Evolutionary conservation across 2,113 vertebrate species (phyloP), one percentile per base, ranked within the genome.

Genomic region (Aspidoscelis tigris): DNA sequence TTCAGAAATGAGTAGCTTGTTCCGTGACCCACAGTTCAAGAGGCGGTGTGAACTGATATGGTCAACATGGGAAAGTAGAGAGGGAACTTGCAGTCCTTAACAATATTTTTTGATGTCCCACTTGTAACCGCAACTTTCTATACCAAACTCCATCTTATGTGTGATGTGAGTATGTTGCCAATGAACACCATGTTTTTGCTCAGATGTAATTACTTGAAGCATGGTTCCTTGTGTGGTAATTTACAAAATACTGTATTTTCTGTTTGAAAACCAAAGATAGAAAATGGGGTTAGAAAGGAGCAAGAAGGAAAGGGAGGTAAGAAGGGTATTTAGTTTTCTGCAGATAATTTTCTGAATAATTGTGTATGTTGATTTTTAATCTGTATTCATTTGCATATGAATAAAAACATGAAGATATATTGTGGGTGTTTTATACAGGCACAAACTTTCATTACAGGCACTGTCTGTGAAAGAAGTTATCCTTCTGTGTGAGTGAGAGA

Each of bases 191-290:
- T 74, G 12, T 11, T 47, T 65, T 5, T 39, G 3, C 18, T 65
- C 24, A 24, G n/a, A 26, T 14, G 18, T 50, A 53, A 11, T 84
- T 22, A 79, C 41, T 74, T 65, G 26, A 47, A 50, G 41, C 69
- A 26, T 66, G 7, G 21, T 50, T 7, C 14, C 74, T 55, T 74
- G 14, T 21, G 22, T 24, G 39, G 12, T 65, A 41, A 58, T 44
- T 50, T 82, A 58, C 58, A 33, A 39, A 75, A 22, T 53, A 50
- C 73, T 61, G 41, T 11, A 78, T 77, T 58, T 39, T 41, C 44
- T 12, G n/a, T 65, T 70, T 73, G 55, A 79, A 79, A 79, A 84
- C 69, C 83, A 79, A 72, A 79, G 41, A 78, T 83, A 24, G 58
- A 74, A 73, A 85, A 39, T 24, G 39, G 24, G 43, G 2, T 0